Evolutionary conservation across 23 tunicate genomes (phyloP).

Genomic region (Phallusia fumigata): DNA sequence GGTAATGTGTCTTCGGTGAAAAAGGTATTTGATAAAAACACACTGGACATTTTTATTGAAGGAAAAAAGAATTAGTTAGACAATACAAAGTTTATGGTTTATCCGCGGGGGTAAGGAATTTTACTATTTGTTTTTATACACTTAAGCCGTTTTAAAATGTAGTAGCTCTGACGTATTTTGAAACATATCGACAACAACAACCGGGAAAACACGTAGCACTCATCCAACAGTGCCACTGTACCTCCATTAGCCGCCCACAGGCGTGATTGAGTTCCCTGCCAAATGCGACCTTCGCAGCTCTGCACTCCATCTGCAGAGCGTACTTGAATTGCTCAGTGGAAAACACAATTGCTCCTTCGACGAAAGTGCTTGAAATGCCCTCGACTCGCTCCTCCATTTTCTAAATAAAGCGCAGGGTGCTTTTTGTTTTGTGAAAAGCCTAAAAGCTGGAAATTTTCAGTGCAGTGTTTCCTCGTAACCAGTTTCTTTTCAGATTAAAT

Average conservation of each 20-base stretch:
- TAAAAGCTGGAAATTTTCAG: too few relatives aligned
- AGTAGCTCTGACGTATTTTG: not conserved
- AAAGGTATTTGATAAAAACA: too few relatives aligned
- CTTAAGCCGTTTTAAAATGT: not conserved
- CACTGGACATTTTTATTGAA: too few relatives aligned
- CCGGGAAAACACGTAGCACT: too few relatives aligned
- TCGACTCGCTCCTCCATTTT: constrained; percentile 62
- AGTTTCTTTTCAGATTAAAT: too few relatives aligned
- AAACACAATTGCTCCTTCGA: constrained; percentile 82
- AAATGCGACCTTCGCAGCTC: constrained; percentile 84
- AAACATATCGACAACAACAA: too few relatives aligned
- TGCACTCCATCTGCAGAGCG: constrained; percentile 86
- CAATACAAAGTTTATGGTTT: too few relatives aligned
- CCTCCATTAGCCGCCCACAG: constrained; percentile 72
- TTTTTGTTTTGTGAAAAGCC: not conserved
- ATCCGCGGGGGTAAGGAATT: too few relatives aligned
- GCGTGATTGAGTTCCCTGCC: constrained; percentile 70
- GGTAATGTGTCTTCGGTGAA: too few relatives aligned
- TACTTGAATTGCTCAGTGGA: constrained; percentile 76
- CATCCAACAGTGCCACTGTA: not conserved
- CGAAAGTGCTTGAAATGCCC: constrained; percentile 32
- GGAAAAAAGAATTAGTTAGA: too few relatives aligned
- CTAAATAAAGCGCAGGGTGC: constrained; percentile 11
- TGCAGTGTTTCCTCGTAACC: too few relatives aligned
- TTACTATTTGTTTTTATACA: too few relatives aligned